Base-by-base conservation (phyloP, 2,888 invertebrate species). In the Globia sparganii region DNA sequence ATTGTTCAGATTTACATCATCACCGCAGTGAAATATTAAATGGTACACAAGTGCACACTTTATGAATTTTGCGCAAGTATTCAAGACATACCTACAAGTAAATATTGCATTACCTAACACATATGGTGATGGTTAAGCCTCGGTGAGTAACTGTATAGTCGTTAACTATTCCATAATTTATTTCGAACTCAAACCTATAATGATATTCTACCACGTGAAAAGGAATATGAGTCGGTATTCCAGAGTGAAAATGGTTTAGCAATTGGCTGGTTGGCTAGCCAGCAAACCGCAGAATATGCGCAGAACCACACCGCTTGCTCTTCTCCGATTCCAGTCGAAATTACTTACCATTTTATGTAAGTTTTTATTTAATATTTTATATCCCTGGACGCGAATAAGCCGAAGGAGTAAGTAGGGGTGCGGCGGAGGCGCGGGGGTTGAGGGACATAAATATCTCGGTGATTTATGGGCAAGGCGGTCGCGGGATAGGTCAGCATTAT, bases 401-500 rank as follows among this genome's bases (percentile, higher is more conserved):
- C 90, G 84, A 86, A 88, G 93, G 89, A 89, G 90, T 83, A 87
- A 83, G 89, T 88, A 91, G 92, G 91, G 93, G 92, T 90, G 91
- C 84, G 90, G 91, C 88, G 80, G 86, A 89, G 88, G 88, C 78
- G 93, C 92, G 94, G 94, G 94, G 93, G 91, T 91, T 87, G 93
- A 93, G 94, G 95, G 95, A 96, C 96, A 96, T 96, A 96, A 96
- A 96, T 96, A 96, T 96, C 96, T 96, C 93, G 92, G 96, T 96
- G 96, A 96, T 96, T 96, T 96, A 96, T 94, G 96, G 92, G 90
- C 93, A 92, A 94, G 94, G 95, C 95, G 96, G 96, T 95, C 96
- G 96, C 96, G 95, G 96, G 96, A 96, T 96, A 96, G 96, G 96
- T 96, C 96, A 96, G 96, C 96, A 96, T 96, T 96, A 96, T 96